Evolutionary conservation across 2,797 vertebrate species (phyloP), one percentile per base, ranked within the genome.

Genomic region (Thunnus albacares): DNA sequence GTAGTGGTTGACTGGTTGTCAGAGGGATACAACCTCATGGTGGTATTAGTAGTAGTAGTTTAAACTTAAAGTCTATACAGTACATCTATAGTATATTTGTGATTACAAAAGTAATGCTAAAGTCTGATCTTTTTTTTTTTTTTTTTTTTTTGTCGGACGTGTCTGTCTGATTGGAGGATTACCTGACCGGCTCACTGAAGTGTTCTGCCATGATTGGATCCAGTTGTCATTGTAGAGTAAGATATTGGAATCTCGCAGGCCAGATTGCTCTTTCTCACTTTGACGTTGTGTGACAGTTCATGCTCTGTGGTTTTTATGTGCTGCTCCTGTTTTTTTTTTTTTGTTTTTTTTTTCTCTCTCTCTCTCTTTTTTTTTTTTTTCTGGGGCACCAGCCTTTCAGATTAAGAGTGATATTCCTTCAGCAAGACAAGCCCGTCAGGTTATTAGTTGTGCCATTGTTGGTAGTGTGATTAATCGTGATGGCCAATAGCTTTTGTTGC

Each of bases 181-280:
- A 81, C 59, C 84, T 66, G 79, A 62, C 77, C 35, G 38, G 79
- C 80, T 87, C 76, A 65, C 78, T 87, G 73, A 83, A 85, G 89
- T 89, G 83, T 87, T 88, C 66, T 82, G 77, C 77, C 64, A 65
- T 89, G 91, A 92, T 89, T 90, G 89, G 86, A 90, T 91, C 89
- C 90, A 88, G 91, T 91, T 92, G 89, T 92, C 91, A 88, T 82
- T 89, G 84, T 77, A 53, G 87, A 83, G 83, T 85, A 86, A 89
- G 88, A 90, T 91, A 91, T 86, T 90, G 88, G 89, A 91, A 88
- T 89, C 86, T 89, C 59, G 12, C 88, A 77, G 82, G 82, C 84
- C 88, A 90, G 87, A 93, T 90, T 88, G 89, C 83, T 83, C 89
- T 84, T 86, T 92, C 86, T 92, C 84, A 84, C 80, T 79, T 82